A percentile compares a stretch with the other conserved stretches of the same genome.
These are phyloP conservation scores for Poecilia wingei DNA, from an alignment of 2,797 vertebrate genomes.

Conservation along the genomic window DNA sequence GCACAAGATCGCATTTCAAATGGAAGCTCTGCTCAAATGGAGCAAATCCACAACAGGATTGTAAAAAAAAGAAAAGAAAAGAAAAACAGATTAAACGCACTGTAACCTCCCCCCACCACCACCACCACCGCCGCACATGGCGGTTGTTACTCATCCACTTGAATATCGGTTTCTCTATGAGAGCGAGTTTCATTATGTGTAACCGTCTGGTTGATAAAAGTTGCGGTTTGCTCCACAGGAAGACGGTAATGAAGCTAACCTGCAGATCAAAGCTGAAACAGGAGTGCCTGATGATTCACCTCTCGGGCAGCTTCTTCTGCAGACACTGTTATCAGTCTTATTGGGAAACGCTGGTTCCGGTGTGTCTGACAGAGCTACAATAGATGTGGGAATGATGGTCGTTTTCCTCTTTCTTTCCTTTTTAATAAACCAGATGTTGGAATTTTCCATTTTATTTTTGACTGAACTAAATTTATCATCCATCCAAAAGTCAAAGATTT, in stretches of 20 bases:
- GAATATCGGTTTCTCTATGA: constrained; percentile 2
- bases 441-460: background rate
- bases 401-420: background rate
- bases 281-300: constrained; percentile 51
- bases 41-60: constrained; percentile 63
- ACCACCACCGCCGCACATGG: background rate
- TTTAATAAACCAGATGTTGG: background rate
- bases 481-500: background rate
- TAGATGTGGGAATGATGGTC: constrained; percentile 6
- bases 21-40: constrained; percentile 59
- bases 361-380: constrained; percentile 19
- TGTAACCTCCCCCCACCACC: constrained; percentile 9
- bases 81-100: constrained; percentile 2
- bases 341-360: constrained; percentile 18
- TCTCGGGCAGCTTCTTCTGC: constrained; percentile 16
- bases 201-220: constrained; percentile 38
- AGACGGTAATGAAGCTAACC: constrained; percentile 43
- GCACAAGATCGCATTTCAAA: constrained; percentile 70
- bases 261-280: constrained; percentile 20
- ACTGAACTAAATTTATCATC: background rate
- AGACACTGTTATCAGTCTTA: constrained; percentile 33
- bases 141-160: background rate
- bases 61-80: background rate
- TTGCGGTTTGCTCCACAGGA: constrained; percentile 31
- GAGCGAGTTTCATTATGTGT: constrained; percentile 1